Conservation (phyloP, 2,113 vertebrate genomes). For the Tenebrosternarchus preto region DNA sequence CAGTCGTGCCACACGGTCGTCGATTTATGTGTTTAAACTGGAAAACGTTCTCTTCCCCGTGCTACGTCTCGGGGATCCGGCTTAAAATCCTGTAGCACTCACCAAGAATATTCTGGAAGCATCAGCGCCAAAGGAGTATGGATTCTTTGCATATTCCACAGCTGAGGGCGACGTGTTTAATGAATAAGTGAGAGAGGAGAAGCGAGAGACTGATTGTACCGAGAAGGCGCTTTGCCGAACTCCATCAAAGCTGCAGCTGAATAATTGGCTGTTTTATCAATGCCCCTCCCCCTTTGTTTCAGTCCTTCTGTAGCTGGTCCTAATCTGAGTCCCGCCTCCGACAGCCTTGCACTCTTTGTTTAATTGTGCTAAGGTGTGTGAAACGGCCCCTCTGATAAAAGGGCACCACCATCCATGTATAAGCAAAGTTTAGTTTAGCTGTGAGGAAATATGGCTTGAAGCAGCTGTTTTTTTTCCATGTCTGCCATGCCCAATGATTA, state of each 20-base stretch:
- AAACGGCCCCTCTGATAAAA: neutral
- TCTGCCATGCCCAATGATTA: too few species aligned
- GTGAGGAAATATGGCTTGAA: neutral
- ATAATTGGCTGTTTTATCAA: slow-evolving; percentile 30
- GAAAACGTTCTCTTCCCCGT: slow-evolving; percentile 9
- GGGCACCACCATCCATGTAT: too few species aligned
- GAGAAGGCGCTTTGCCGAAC: slow-evolving; percentile 3
- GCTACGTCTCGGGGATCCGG: neutral
- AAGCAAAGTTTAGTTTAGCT: neutral
- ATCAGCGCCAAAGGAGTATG: neutral
- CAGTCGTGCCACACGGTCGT: neutral
- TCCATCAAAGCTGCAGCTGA: slow-evolving; percentile 38
- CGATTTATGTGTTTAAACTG: slow-evolving; percentile 49
- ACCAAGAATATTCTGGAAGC: slow-evolving; percentile 22
- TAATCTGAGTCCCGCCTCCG: slow-evolving; percentile 6
- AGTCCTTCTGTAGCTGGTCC: slow-evolving; percentile 1
- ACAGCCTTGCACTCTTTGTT: neutral
- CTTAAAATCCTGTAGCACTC: slow-evolving; percentile 20
- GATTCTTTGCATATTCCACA: slow-evolving; percentile 28
- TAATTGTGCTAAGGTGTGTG: slow-evolving; percentile 9
- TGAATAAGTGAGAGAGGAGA: slow-evolving; percentile 41
- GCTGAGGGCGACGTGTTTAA: slow-evolving; percentile 34
- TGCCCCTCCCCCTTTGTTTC: neutral
- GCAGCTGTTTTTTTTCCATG: too few species aligned
- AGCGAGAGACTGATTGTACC: slow-evolving; percentile 8